phyloP scores from a whole-genome alignment of 2,797 vertebrate species.

The Ambastaia sidthimunki region DNA sequence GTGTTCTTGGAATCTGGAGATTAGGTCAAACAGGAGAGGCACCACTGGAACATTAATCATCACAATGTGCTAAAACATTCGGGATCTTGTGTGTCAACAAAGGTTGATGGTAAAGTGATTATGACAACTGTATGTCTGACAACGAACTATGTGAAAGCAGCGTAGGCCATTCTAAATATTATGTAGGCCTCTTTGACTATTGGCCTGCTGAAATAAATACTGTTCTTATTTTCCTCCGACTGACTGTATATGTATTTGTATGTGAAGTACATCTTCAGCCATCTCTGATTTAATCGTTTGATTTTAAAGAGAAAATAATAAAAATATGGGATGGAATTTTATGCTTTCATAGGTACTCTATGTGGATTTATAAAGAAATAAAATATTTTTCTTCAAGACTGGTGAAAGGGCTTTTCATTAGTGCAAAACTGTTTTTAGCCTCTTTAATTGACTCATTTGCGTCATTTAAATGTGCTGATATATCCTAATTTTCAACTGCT shows the following conservation, averaged over 20 bases:
- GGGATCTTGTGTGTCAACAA: slow-evolving; percentile 33
- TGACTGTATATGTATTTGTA: slow-evolving; percentile 66
- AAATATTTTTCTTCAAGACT: slow-evolving; percentile 67
- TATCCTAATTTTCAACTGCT: not conserved
- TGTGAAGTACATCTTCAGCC: slow-evolving; percentile 63
- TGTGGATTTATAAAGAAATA: slow-evolving; percentile 70
- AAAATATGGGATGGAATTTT: slow-evolving; percentile 62
- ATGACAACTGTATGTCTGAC: slow-evolving; percentile 32
- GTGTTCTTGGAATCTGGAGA: slow-evolving; percentile 49
- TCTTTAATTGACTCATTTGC: not conserved
- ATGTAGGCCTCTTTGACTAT: slow-evolving; percentile 37
- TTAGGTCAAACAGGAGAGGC: slow-evolving; percentile 38
- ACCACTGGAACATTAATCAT: slow-evolving; percentile 43
- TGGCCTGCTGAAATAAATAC: slow-evolving; percentile 35
- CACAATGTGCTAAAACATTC: slow-evolving; percentile 43
- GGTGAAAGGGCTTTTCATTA: slow-evolving; percentile 41
- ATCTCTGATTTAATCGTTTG: slow-evolving; percentile 59
- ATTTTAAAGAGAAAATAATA: slow-evolving; percentile 58
- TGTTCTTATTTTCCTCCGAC: slow-evolving; percentile 51
- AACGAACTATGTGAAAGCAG: slow-evolving; percentile 35
- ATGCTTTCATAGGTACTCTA: slow-evolving; percentile 68
- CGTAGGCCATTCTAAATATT: slow-evolving; percentile 20
- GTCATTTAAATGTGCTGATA: not conserved
- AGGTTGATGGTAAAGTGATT: slow-evolving; percentile 27
- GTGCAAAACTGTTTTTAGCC: not conserved